Conservation (phyloP, 2,888 invertebrate genomes). For the Drosophila macrospina region DNA sequence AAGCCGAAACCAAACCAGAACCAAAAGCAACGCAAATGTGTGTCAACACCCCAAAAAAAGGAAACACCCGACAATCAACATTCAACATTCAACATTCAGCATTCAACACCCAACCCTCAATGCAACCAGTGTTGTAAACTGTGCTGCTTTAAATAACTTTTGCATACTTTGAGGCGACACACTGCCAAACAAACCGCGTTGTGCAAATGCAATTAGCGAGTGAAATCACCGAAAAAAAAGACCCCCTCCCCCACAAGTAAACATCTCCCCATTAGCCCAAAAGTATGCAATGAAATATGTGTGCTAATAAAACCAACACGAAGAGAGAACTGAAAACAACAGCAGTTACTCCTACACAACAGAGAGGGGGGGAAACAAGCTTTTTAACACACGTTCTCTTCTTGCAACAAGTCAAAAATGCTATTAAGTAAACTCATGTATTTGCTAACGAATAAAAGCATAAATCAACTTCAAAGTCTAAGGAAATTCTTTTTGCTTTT, state of each 20-base stretch:
- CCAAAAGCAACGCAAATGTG: conserved; percentile 38
- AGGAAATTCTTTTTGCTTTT: too few species aligned
- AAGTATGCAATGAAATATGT: conserved; percentile 39
- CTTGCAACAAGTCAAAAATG: too few species aligned
- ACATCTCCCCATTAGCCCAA: conserved; percentile 35
- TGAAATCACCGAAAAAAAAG: conserved; percentile 31
- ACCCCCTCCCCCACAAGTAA: background rate
- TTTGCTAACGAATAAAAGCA: too few species aligned
- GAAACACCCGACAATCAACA: conserved; percentile 6
- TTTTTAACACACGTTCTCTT: too few species aligned
- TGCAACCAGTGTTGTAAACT: conserved; percentile 32
- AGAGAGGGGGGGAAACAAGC: background rate
- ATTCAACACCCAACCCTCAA: conserved; percentile 22
- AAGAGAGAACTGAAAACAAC: background rate
- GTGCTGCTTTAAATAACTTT: conserved; percentile 66
- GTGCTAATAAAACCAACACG: conserved; percentile 25
- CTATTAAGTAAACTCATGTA: too few species aligned
- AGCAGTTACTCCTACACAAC: background rate
- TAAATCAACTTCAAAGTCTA: too few species aligned
- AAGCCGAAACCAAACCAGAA: conserved; percentile 1
- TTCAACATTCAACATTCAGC: too few species aligned
- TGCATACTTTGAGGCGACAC: conserved; percentile 48
- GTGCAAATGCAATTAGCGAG: conserved; percentile 68
- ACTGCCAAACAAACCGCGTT: conserved; percentile 44
- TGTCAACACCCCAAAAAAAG: conserved; percentile 58